Conservation (phyloP, 2,113 vertebrate genomes). For the Podocnemis expansa region DNA sequence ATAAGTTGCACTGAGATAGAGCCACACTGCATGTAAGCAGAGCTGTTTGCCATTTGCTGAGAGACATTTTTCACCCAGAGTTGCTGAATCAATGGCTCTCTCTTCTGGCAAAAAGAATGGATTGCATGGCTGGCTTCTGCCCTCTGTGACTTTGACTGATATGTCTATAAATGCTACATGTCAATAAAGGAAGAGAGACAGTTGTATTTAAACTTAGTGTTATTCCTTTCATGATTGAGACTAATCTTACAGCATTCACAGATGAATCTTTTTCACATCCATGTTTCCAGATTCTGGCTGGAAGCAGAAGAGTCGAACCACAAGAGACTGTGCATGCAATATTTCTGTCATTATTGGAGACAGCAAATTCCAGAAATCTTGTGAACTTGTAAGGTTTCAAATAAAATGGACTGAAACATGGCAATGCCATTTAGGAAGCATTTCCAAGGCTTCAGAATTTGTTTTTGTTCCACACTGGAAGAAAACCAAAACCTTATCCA, state of each 20-base stretch:
- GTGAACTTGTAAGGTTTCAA: background rate
- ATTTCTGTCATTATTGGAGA: background rate
- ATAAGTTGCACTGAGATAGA: background rate
- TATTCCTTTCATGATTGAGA: background rate
- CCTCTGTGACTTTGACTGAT: background rate
- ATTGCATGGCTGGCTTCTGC: background rate
- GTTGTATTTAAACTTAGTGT: fast-evolving
- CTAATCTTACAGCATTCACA: background rate
- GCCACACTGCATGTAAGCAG: background rate
- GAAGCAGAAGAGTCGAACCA: background rate
- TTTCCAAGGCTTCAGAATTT: too few relatives aligned
- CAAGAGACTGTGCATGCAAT: background rate
- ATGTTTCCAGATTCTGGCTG: background rate
- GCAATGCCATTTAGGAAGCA: background rate
- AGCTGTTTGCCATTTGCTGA: background rate
- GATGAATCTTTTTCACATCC: background rate
- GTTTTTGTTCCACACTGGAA: too few relatives aligned
- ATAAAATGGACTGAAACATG: background rate
- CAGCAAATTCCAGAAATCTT: fast-evolving
- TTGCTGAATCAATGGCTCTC: slow-evolving; percentile 53
- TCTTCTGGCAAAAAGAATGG: slow-evolving; percentile 48
- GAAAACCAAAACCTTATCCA: too few relatives aligned
- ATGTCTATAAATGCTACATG: background rate
- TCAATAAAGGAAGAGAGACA: background rate
- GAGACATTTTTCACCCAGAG: background rate